A percentile compares a stretch with the other conserved stretches of the same genome.
Conservation (phyloP, 2,888 invertebrate genomes). For the Macroteleia sp. region DNA sequence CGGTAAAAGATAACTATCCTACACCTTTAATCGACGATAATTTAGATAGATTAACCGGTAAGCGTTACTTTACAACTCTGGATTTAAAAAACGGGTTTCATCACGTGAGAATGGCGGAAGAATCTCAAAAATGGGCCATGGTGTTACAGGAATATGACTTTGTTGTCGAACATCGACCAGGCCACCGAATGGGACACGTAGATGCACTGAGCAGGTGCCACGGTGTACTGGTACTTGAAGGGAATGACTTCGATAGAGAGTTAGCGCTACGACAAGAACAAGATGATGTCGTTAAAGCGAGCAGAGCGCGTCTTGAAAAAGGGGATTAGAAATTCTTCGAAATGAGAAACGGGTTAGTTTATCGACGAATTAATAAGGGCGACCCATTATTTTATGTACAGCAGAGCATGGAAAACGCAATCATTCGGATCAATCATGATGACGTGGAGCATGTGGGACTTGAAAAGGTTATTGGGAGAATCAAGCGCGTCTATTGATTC, state of each 20-base stretch:
- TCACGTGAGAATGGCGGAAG: conserved; percentile 45
- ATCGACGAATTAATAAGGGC: conserved; percentile 40
- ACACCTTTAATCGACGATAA: conserved; percentile 7
- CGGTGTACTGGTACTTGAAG: conserved; percentile 47
- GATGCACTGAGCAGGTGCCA: conserved; percentile 40
- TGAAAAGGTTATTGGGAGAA: conserved; percentile 44
- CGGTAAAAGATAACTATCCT: conserved; percentile 6
- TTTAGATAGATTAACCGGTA: neutral
- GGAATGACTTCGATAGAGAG: conserved; percentile 54
- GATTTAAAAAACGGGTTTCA: no score
- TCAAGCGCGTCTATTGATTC: conserved; percentile 41
- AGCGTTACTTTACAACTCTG: neutral
- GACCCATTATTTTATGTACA: conserved; percentile 1
- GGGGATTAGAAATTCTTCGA: conserved; percentile 57
- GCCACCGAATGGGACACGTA: neutral
- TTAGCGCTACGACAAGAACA: conserved; percentile 27
- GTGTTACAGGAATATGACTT: neutral
- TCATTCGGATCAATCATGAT: conserved; percentile 22
- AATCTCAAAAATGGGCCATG: conserved; percentile 31
- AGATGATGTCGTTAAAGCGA: no score
- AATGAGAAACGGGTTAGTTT: conserved; percentile 62
- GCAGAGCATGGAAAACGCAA: conserved; percentile 50
- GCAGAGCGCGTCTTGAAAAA: conserved; percentile 28
- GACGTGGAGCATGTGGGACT: conserved; percentile 47
- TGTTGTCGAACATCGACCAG: conserved; percentile 3